Conservation (phyloP, 2,797 vertebrate genomes). For the Oreonectes daqikongensis region DNA sequence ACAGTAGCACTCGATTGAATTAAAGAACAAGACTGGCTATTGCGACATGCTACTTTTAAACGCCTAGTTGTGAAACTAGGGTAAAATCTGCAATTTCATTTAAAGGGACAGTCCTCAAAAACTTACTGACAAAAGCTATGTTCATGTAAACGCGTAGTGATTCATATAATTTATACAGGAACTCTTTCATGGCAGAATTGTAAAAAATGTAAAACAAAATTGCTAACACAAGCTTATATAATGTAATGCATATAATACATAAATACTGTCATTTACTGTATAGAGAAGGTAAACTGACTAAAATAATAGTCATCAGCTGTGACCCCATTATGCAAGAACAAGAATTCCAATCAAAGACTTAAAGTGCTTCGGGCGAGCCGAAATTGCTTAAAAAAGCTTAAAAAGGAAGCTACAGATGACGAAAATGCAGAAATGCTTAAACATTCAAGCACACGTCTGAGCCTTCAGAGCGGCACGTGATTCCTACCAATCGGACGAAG, state of each 20-base stretch:
- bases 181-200: neutral
- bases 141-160: neutral
- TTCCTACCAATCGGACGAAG: conserved; percentile 23
- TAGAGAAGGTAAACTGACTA: neutral
- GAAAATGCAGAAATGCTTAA: conserved; percentile 49
- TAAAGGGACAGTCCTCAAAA: neutral
- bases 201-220: too few species aligned
- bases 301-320: neutral
- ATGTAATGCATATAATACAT: neutral
- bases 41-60: conserved; percentile 44
- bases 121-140: neutral
- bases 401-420: conserved; percentile 7
- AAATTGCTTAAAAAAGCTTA: conserved; percentile 27
- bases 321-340: conserved; percentile 6
- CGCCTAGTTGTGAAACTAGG: conserved; percentile 58
- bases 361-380: neutral
- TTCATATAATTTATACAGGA: neutral
- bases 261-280: neutral
- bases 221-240: neutral
- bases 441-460: conserved; percentile 35
- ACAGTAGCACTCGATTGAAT: conserved; percentile 45
- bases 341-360: neutral
- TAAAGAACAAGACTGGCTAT: conserved; percentile 57
- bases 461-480: conserved; percentile 49
- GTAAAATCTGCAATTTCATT: conserved; percentile 44